Base-by-base conservation (phyloP, 2,797 vertebrate genomes). In the Apogon hyalosoma region DNA sequence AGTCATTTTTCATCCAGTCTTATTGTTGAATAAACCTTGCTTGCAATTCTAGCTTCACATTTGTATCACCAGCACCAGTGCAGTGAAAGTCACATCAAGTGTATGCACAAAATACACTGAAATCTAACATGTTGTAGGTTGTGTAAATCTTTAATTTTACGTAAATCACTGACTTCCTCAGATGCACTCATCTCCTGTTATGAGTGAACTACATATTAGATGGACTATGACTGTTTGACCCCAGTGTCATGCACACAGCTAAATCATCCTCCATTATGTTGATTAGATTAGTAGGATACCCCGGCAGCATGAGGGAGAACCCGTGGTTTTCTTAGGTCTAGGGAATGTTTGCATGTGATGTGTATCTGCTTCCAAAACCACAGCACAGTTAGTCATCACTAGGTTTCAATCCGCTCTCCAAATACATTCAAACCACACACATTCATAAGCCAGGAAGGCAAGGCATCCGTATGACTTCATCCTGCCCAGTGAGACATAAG, bases 211-310 rank as follows among this genome's bases (percentile, higher is more conserved):
- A 50, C 41, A 49, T 49, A 19, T 9, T 55, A 8, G 45, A 46
- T 18, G 21, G 39, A 40, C 69, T 73, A 45, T 49, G 69, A 59
- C 65, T 5, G 9, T 57, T 67, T 80, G 64, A 82, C 80, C 58
- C 6, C 0, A 28, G 64, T 64, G 50, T 31, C 43, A 50, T 28
- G 28, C 55, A 59, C 57, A 43, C 56, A 63, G 43, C 59, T 63
- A 41, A 73, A 77, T 84, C 58, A 78, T 45, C 70, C 61, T 77
- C 59, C 57, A 62, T 77, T 80, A 73, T 54, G 75, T 38, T 64
- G 63, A 83, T 82, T 82, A 63, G 60, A 80, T 77, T 84, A 80
- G 74, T 19, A 66, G 62, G 69, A 83, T 75, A 73, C 61, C 64
- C 80, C 53, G 28, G 73, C 57, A 73, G 73, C 73, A 49, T 33